A percentile compares a stretch with the other conserved stretches of the same genome.
phyloP scores from a whole-genome alignment of 2,797 vertebrate genomes.

The Sciaenops ocellatus region DNA sequence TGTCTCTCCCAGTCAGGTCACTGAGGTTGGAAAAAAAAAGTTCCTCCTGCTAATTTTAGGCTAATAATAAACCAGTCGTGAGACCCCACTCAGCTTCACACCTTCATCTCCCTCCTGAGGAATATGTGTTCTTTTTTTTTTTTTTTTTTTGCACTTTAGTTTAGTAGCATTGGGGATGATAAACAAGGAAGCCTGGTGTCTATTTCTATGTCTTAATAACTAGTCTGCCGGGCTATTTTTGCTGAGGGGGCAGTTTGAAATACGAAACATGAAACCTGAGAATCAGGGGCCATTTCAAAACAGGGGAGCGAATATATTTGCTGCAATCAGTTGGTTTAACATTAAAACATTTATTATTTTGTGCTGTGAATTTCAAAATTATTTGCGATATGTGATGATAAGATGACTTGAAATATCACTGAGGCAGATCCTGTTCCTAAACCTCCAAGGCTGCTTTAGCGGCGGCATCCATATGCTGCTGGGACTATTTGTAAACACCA shows the following conservation, averaged over 20 bases:
- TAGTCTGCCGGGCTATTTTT: slow-evolving; percentile 58
- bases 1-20: slow-evolving; percentile 48
- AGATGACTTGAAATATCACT: background rate
- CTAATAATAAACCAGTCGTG: slow-evolving; percentile 71
- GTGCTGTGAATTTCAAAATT: background rate
- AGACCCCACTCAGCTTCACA: slow-evolving; percentile 57
- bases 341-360: background rate
- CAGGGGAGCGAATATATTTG: slow-evolving; percentile 16
- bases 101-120: slow-evolving; percentile 37
- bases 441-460: slow-evolving; percentile 27
- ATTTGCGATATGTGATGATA: slow-evolving; percentile 5
- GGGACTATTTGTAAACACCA: slow-evolving; percentile 65
- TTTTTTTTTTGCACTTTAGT: slow-evolving; percentile 35
- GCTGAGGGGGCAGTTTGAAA: slow-evolving; percentile 59
- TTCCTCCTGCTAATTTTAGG: slow-evolving; percentile 57
- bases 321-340: background rate
- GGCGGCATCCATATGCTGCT: slow-evolving; percentile 11
- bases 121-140: slow-evolving; percentile 48
- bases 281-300: slow-evolving; percentile 60
- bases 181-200: slow-evolving; percentile 63
- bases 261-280: slow-evolving; percentile 60
- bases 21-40: slow-evolving; percentile 59
- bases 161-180: slow-evolving; percentile 37
- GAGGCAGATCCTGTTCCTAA: slow-evolving; percentile 16
- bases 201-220: slow-evolving; percentile 60